phyloP scores from a whole-genome alignment of 2,797 vertebrate genomes.

The Melanotaenia parkinsoni region DNA sequence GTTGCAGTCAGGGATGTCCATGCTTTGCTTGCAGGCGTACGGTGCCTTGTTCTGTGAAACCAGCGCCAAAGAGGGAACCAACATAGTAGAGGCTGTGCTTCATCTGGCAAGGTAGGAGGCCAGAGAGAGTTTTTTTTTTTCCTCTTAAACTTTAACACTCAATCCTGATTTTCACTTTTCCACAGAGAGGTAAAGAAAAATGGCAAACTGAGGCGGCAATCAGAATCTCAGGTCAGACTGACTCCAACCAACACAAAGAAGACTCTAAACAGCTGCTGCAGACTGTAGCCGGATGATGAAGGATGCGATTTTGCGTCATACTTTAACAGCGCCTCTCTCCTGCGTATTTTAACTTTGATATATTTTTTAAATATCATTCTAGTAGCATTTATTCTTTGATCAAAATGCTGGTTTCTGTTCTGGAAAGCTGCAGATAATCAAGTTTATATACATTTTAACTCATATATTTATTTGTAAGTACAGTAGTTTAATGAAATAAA shows the following conservation, averaged over 20 bases:
- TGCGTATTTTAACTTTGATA: conserved; percentile 25
- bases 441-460: conserved; percentile 1
- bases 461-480: conserved; percentile 49
- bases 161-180: conserved; percentile 13
- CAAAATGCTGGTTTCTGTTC: conserved; percentile 36
- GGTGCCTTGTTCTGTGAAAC: conserved; percentile 83
- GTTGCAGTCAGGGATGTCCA: conserved; percentile 17
- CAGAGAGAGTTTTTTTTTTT: neutral
- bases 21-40: conserved; percentile 69
- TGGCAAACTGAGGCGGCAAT: conserved; percentile 49
- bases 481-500: conserved; percentile 23
- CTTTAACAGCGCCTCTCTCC: neutral
- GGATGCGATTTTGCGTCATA: conserved; percentile 31
- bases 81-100: conserved; percentile 78
- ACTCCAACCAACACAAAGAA: conserved; percentile 56
- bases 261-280: conserved; percentile 69
- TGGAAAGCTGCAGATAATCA: conserved; percentile 33
- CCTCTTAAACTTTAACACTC: neutral
- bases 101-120: conserved; percentile 79
- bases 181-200: conserved; percentile 80
- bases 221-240: conserved; percentile 57
- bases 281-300: conserved; percentile 38
- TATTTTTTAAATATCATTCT: conserved; percentile 34
- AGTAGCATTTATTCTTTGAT: conserved; percentile 21
- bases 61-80: conserved; percentile 84